Evolutionary conservation across 2,797 vertebrate species (phyloP).

Genomic region (Poeciliopsis presidionis): DNA sequence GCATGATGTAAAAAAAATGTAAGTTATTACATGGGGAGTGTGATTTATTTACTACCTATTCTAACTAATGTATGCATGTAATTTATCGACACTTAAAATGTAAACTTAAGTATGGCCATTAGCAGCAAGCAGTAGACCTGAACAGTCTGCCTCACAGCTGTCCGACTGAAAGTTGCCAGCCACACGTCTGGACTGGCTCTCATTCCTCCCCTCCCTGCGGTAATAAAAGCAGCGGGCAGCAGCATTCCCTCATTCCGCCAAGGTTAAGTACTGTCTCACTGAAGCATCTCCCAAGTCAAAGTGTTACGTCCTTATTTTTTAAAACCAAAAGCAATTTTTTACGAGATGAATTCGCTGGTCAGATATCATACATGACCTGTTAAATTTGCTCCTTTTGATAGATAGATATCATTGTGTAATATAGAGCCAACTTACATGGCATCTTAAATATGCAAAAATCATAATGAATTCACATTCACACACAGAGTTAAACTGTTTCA

Average conservation of each 20-base stretch:
- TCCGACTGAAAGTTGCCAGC: slow-evolving; percentile 22
- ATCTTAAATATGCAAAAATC: not conserved
- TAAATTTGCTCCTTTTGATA: slow-evolving; percentile 9
- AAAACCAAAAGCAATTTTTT: slow-evolving; percentile 11
- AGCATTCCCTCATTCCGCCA: slow-evolving; percentile 27
- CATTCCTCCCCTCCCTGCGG: slow-evolving; percentile 22
- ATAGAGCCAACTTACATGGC: not conserved
- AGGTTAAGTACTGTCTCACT: slow-evolving; percentile 44
- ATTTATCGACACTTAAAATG: not conserved
- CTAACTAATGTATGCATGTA: not conserved
- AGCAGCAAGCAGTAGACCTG: not conserved
- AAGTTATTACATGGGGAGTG: not conserved
- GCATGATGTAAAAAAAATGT: not conserved
- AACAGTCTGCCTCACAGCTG: slow-evolving; percentile 31
- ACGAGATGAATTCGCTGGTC: slow-evolving; percentile 25
- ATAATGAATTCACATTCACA: not conserved
- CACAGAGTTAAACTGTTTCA: not conserved
- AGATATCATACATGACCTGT: slow-evolving; percentile 5
- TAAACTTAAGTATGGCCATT: not conserved
- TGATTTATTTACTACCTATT: not conserved
- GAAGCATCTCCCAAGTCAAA: slow-evolving; percentile 8
- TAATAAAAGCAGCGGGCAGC: slow-evolving; percentile 33
- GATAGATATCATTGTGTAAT: not conserved
- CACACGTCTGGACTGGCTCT: slow-evolving; percentile 16
- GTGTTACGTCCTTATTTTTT: slow-evolving; percentile 7